Base-by-base conservation (phyloP, 2,797 vertebrate species). In the Hydrocynus forskahlii region DNA sequence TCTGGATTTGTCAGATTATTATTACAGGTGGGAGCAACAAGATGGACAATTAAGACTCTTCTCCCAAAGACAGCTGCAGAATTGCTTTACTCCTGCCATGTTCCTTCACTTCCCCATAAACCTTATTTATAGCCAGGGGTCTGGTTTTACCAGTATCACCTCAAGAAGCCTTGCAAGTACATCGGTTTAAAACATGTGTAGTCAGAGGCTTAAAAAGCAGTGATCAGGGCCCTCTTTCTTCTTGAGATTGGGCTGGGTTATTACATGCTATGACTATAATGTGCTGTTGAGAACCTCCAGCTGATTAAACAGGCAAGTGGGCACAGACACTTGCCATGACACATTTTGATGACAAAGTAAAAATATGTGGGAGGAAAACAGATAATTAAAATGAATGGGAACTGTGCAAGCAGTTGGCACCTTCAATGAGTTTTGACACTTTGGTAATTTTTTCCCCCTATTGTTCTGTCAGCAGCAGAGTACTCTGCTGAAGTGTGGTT, bases 21-120 rank as follows among this genome's bases (percentile, higher is more conserved):
- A 21, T 73, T 45, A 23, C 38, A 29, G 19, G 66, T 80, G 40
- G 50, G 69, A 75, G 13, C 75, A 52, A 66, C 12, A 50, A 52
- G 55, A 71, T 43, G 80, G 64, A 85, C 82, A 54, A 57, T 82
- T 77, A 57, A 43, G 23, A 78, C 78, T 72, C 16, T 67, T 68
- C 40, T 82, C 25, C 71, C 52, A 83, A 81, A 84, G 48, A 79
- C 81, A 64, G 63, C 50, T 55, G 45, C 50, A 21, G 10, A 60
- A 76, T 78, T 40, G 40, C 66, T 74, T 77, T 77, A 71, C 62
- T 43, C 55, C 43, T 63, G 14, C 40, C 21, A 55, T 74, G 5
- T 70, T 62, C 57, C 52, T 57, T 62, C 80, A 67, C 43, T 19
- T 76, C 19, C 6, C 14, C 5, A 57, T 64, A 70, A 62, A 21